These are phyloP conservation scores for Botia almorhae DNA, from an alignment of 2,797 vertebrate genomes.

Conservation along the genomic window DNA sequence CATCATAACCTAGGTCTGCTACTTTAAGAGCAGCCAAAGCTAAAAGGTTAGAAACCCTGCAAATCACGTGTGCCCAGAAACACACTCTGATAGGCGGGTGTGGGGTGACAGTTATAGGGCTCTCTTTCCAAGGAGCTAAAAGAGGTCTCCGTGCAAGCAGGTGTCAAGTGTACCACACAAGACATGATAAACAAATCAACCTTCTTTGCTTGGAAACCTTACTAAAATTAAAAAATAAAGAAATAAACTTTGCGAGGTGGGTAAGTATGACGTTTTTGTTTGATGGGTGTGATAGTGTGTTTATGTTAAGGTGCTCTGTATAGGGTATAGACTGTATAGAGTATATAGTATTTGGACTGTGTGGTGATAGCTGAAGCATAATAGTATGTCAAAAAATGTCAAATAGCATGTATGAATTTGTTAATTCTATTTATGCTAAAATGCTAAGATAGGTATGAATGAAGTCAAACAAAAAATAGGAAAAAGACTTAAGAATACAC, in stretches of 20 bases:
- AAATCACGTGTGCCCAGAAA: slow-evolving; percentile 46
- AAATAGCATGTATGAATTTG: too few species aligned
- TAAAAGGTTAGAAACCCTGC: slow-evolving; percentile 36
- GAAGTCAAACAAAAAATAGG: background rate
- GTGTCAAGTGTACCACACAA: slow-evolving; percentile 12
- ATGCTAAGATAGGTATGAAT: background rate
- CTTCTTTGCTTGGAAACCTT: slow-evolving; percentile 9
- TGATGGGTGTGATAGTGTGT: background rate
- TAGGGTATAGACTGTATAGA: background rate
- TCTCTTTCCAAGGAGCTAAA: slow-evolving; percentile 27
- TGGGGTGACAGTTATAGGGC: slow-evolving; percentile 33
- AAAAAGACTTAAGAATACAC: too few species aligned
- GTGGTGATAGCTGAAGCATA: background rate
- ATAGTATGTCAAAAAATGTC: background rate
- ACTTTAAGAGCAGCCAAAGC: slow-evolving; percentile 43
- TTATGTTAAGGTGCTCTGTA: background rate
- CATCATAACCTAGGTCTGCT: slow-evolving; percentile 18
- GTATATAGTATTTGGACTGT: background rate
- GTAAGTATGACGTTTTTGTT: slow-evolving; percentile 14
- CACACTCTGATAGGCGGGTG: slow-evolving; percentile 37
- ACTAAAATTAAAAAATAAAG: background rate
- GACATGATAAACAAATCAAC: slow-evolving; percentile 9
- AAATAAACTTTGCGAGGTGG: background rate
- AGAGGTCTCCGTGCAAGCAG: slow-evolving; percentile 20
- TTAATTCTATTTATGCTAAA: background rate